Evolutionary conservation across 2,888 invertebrate genomes (phyloP), one percentile per base, ranked within the genome.

Genomic region (Catocala fraxini): DNA sequence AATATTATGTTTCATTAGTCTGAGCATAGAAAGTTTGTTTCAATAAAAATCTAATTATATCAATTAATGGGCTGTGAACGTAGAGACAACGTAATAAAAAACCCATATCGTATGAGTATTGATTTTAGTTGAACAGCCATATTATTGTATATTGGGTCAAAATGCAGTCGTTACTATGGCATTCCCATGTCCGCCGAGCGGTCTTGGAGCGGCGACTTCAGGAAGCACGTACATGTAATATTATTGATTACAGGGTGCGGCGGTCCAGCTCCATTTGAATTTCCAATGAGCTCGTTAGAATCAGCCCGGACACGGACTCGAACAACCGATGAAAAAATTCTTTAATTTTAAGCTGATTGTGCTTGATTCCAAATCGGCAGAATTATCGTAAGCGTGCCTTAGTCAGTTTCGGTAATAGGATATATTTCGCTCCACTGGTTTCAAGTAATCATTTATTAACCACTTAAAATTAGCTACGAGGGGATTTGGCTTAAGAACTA

Each of bases 251-350:
- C 89, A 80, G 90, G 87, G 91, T 86, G 89, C 88, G 88, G 85
- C 85, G 86, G 90, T 88, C 89, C 88, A 86, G 85, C 82, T 81
- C 86, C 77, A 93, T 93, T 93, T 93, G 93, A 94, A 94, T 92
- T 93, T 90, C 92, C 91, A 93, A 93, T 93, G 92, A 93, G 93
- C 91, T 92, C 91, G 93, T 93, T 93, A 93, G 87, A 91, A 87
- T 85, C 85, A 82, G 85, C 82, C 83, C 80, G 88, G 79, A 86
- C 86, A 84, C 83, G 82, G 82, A 78, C 79, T 82, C 82, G 85
- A 85, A 88, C 86, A 83, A 79, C 78, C 86, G 86, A 88, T 87
- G 89, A 92, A 82, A 82, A 93, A 92, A 89, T 60, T 49, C 56
- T 84, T 87, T 84, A 82, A 86, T 88, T 88, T 83, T 33, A 77